Percentiles rank a stretch among this genome's conserved stretches.
Evolutionary conservation across 2,888 invertebrate genomes (phyloP).

Genomic region (Myopa tessellatipennis): DNA sequence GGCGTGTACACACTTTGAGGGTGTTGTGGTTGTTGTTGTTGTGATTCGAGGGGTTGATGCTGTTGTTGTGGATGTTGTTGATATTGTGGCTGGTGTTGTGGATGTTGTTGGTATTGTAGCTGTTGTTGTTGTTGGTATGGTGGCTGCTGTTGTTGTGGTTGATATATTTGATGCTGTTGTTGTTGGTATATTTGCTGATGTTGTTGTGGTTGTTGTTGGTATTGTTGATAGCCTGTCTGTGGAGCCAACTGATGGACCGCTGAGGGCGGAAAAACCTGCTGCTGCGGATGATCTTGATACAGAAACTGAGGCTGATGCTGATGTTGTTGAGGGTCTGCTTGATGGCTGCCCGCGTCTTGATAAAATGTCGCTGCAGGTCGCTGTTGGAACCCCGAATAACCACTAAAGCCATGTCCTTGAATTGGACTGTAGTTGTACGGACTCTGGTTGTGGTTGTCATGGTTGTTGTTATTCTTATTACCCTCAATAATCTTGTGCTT

Average conservation of each 20-base stretch:
- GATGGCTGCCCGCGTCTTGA: not conserved
- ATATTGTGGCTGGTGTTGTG: constrained; percentile 34
- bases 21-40: constrained; percentile 42
- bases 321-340: not conserved
- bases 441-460: not conserved
- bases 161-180: constrained; percentile 7
- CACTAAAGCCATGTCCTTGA: not conserved
- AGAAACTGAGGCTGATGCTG: not conserved
- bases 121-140: not conserved
- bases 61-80: constrained; percentile 26
- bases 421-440: not conserved
- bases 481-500: not conserved
- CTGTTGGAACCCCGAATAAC: constrained; percentile 17
- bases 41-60: not conserved
- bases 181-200: constrained; percentile 37
- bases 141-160: not conserved
- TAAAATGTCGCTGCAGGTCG: not conserved
- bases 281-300: not conserved
- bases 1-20: constrained; percentile 40
- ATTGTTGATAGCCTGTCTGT: not conserved
- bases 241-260: not conserved
- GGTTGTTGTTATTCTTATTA: not conserved
- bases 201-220: constrained; percentile 25
- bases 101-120: not conserved
- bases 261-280: not conserved